Base-by-base conservation (phyloP, 1,140 invertebrate species). In the Gryllus bimaculatus region DNA sequence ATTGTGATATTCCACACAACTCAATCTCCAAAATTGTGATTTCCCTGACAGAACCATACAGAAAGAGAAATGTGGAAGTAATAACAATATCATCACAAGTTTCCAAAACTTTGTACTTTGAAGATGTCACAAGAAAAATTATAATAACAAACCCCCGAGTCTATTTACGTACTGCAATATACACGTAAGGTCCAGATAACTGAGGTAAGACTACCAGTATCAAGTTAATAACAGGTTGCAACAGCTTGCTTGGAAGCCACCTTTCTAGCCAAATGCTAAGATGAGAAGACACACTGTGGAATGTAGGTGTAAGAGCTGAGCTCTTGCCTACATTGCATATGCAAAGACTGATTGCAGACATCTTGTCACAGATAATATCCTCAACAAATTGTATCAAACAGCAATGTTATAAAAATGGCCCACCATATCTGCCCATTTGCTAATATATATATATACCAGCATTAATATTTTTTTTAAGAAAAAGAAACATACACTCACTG, bases 101-200 rank as follows among this genome's bases (percentile, higher is more conserved):
- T 54, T 20, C 47, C 21, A 13, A 77, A 12, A 49, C 47, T 79
- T 79, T 79, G 78, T 79, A 79, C 78, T 79, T 79, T 75, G 20
- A 74, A 47, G 47, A 26, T 47, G 26, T 75, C 73, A 75, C 13
- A 20, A 75, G 12, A 26, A 78, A 73, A 74, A 79, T 74, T 48
- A 26, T 21, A 74, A 48, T 48, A 77, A 47, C 76, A 26, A 75
- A 74, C 18, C 15, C 76, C 76, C 76, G 15, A 77, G 76, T 48
- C 76, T 77, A 77, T 77, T 77, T 49, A 77, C n/a, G 21, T 54
- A 77, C 76, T 77, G 76, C 12, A 10, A 66, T 66, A 77, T 49
- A 49, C 18, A 48, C 48, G 8, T n/a, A n/a, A 21, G 76, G n/a
- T 77, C 47, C 47, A 54, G 76, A n/a, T 8, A 77, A 77, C 47